Evolutionary conservation across 2,888 invertebrate genomes (phyloP).

Genomic region (Sturmia bella): DNA sequence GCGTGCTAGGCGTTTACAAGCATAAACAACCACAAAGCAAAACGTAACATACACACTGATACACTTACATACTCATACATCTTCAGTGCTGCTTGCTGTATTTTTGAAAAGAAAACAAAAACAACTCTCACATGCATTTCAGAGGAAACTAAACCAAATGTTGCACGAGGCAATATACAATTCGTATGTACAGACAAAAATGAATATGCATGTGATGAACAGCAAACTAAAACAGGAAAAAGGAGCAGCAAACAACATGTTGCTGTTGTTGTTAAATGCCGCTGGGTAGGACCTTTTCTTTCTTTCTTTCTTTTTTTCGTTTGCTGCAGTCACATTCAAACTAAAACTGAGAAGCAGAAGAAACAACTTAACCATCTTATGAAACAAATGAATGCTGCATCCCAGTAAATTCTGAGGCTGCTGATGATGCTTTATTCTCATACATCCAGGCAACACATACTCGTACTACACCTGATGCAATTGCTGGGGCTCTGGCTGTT

Average conservation of each 20-base stretch:
- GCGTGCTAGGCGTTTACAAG: conserved; percentile 70
- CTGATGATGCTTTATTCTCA: conserved; percentile 39
- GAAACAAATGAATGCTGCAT: conserved; percentile 25
- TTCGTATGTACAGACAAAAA: conserved; percentile 13
- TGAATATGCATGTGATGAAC: conserved; percentile 46
- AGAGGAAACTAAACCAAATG: conserved; percentile 59
- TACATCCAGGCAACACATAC: conserved; percentile 1
- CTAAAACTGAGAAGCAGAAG: not conserved
- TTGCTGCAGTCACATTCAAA: conserved; percentile 40
- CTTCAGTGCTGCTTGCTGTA: too few relatives aligned
- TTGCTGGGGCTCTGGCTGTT: conserved; percentile 33
- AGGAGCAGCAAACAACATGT: conserved; percentile 68
- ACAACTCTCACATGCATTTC: conserved; percentile 26
- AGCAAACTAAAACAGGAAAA: conserved; percentile 65
- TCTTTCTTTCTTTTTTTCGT: conserved; percentile 1
- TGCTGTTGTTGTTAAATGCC: conserved; percentile 54
- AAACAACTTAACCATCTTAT: conserved; percentile 9
- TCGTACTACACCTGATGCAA: conserved; percentile 57
- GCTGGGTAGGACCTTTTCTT: conserved; percentile 69
- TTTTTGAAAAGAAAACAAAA: not conserved
- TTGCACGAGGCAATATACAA: conserved; percentile 66
- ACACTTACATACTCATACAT: not conserved
- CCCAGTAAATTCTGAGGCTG: conserved; percentile 43
- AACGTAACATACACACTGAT: conserved; percentile 2
- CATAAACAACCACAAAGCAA: conserved; percentile 64